Evolutionary conservation across 2,113 vertebrate species (phyloP).

Genomic region (Charina bottae): DNA sequence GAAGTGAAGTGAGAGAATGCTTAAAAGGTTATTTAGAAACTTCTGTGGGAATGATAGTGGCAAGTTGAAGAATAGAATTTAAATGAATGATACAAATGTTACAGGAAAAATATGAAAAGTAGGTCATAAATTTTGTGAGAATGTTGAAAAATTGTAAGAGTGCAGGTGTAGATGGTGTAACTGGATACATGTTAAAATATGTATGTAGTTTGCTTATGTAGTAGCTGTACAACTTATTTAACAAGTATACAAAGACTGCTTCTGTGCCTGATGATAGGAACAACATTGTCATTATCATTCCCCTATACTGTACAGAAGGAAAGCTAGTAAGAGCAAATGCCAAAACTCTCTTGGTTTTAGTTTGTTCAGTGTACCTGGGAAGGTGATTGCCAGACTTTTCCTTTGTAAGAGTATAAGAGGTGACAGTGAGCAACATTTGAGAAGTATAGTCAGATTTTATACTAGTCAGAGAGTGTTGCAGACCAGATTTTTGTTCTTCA

Average conservation of each 20-base stretch:
- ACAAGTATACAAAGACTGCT: not conserved
- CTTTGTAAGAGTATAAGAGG: not conserved
- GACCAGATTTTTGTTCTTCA: not conserved
- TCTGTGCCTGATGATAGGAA: not conserved
- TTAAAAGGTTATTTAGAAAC: too few species aligned
- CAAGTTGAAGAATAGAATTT: too few species aligned
- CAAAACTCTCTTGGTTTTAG: not conserved
- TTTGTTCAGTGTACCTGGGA: not conserved
- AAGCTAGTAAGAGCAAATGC: not conserved
- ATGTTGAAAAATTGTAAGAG: too few species aligned
- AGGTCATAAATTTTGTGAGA: too few species aligned
- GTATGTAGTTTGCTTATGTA: too few species aligned
- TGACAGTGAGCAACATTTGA: not conserved
- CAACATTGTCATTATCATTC: not conserved
- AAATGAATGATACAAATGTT: too few species aligned
- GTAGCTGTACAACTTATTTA: not conserved
- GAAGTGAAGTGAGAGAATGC: too few species aligned
- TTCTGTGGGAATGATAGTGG: too few species aligned
- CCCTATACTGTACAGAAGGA: not conserved
- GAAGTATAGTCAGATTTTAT: not conserved
- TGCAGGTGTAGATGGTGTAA: too few species aligned
- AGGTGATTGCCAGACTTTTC: not conserved
- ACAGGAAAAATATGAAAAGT: too few species aligned
- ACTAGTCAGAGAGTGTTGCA: not conserved
- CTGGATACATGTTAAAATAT: too few species aligned